Evolutionary conservation across 2,113 vertebrate genomes (phyloP), one percentile per base, ranked within the genome.

Genomic region (Pterocles burchelli): DNA sequence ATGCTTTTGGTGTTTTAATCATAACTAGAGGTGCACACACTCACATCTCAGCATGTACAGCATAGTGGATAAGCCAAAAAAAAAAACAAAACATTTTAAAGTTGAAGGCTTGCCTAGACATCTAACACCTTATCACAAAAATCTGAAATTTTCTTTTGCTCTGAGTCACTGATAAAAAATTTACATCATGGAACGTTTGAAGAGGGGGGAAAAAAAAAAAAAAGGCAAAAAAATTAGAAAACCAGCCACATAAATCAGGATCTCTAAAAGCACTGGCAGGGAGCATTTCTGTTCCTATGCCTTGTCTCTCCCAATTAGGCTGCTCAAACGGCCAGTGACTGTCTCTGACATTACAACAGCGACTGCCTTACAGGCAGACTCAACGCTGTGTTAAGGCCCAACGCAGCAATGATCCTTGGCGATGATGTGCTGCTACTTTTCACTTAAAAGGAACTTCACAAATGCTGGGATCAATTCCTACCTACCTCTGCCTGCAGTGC

Each of bases 71-170:
- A 83, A 94, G 85, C 73, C 17, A 93, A 82, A 88, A 83, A 75
- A n/a, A n/a, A n/a, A n/a, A n/a, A n/a, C n/a, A n/a, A n/a, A 25
- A 0, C 17, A 57, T 55, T 54, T 83, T 7, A 71, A 88, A 88
- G 29, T 52, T 88, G 55, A 86, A 96, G 55, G 52, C 55, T 90
- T 95, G 75, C 79, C 85, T 75, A 96, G 82, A 88, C 34, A 71
- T 74, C 59, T 59, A 68, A 58, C 85, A 78, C 7, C 59, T 92
- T 85, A 96, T 85, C 85, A 93, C 6, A 83, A 34, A 83, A 88
- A 89, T 85, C 75, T 74, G 34, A 73, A 34, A 31, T 57, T 77
- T 63, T 90, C 26, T 90, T 91, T 67, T 86, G 55, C 78, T 91
- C 59, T 86, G 82, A 93, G 71, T 83, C 89, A 88, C 67, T 41